Evolutionary conservation across 1,140 invertebrate species (phyloP).

Genomic region (Ips typographus): DNA sequence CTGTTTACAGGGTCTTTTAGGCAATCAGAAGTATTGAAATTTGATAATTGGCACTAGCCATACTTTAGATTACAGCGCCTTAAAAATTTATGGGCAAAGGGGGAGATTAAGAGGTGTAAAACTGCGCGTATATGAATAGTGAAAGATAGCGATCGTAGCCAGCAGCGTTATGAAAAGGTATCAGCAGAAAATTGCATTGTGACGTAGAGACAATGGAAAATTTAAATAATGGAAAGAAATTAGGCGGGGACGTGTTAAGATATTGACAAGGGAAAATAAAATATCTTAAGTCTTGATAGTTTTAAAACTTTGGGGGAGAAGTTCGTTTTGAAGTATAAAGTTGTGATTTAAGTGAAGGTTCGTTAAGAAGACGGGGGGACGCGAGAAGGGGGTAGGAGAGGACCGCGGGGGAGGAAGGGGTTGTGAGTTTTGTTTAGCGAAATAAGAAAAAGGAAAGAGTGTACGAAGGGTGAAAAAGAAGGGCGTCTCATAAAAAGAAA

Average conservation of each 20-base stretch:
- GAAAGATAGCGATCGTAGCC: too few relatives aligned
- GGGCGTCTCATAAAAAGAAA: constrained; percentile 40
- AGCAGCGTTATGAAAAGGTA: background rate
- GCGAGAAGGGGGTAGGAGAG: constrained; percentile 27
- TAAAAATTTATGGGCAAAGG: too few relatives aligned
- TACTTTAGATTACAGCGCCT: too few relatives aligned
- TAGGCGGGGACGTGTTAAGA: constrained; percentile 20
- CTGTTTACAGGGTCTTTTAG: too few relatives aligned
- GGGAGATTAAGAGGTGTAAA: too few relatives aligned
- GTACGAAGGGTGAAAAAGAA: constrained; percentile 44
- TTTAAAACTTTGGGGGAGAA: constrained; percentile 29
- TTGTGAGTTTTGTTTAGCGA: constrained; percentile 43
- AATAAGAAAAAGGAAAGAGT: constrained; percentile 44
- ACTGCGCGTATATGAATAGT: too few relatives aligned
- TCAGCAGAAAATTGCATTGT: background rate
- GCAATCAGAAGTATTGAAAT: too few relatives aligned
- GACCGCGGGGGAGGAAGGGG: constrained; percentile 34
- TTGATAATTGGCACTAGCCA: too few relatives aligned
- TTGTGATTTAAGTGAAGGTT: constrained; percentile 38
- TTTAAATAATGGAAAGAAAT: constrained; percentile 21
- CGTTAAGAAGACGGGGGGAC: constrained; percentile 28
- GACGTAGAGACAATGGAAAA: background rate
- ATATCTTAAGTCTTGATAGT: constrained; percentile 30
- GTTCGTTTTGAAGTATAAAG: constrained; percentile 37
- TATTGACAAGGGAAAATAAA: constrained; percentile 28